Evolutionary conservation across 2,797 vertebrate species (phyloP).

Genomic region (Decapterus maruadsi): DNA sequence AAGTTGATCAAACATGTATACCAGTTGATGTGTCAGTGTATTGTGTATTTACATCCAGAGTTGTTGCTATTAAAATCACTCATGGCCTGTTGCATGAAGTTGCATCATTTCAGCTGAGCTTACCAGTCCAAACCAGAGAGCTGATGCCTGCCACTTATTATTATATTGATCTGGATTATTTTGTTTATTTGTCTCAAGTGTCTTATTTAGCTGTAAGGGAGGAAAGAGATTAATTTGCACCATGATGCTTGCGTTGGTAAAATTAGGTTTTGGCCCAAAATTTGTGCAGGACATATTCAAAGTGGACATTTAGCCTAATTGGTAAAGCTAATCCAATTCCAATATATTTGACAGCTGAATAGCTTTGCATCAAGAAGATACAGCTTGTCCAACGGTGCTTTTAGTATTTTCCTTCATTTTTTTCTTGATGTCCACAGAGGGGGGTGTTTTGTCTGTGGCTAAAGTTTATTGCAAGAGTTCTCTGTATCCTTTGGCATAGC

Average conservation of each 20-base stretch:
- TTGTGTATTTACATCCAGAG: slow-evolving; percentile 18
- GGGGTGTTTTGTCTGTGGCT: neutral
- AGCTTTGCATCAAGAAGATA: slow-evolving; percentile 5
- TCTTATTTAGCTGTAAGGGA: slow-evolving; percentile 25
- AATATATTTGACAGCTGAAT: slow-evolving; percentile 24
- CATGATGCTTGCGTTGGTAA: slow-evolving; percentile 22
- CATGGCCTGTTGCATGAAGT: slow-evolving; percentile 41
- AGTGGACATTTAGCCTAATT: slow-evolving; percentile 18
- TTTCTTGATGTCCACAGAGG: neutral
- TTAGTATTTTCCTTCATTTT: neutral
- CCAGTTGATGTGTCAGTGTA: slow-evolving; percentile 4
- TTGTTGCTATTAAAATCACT: slow-evolving; percentile 37
- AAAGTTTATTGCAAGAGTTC: neutral
- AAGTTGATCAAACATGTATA: slow-evolving; percentile 25
- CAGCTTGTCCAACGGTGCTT: neutral
- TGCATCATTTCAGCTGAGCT: slow-evolving; percentile 57
- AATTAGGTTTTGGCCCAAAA: slow-evolving; percentile 11
- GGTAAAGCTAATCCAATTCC: slow-evolving; percentile 6
- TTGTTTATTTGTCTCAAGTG: slow-evolving; percentile 15
- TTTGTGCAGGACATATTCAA: slow-evolving; percentile 15
- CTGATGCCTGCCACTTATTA: slow-evolving; percentile 35
- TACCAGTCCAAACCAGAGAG: slow-evolving; percentile 1
- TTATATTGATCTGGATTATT: slow-evolving; percentile 30
- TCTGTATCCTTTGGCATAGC: neutral
- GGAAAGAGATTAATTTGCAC: slow-evolving; percentile 31